These are phyloP conservation scores for Callopanchax toddi DNA, from an alignment of 2,113 vertebrate genomes.

Conservation along the genomic window DNA sequence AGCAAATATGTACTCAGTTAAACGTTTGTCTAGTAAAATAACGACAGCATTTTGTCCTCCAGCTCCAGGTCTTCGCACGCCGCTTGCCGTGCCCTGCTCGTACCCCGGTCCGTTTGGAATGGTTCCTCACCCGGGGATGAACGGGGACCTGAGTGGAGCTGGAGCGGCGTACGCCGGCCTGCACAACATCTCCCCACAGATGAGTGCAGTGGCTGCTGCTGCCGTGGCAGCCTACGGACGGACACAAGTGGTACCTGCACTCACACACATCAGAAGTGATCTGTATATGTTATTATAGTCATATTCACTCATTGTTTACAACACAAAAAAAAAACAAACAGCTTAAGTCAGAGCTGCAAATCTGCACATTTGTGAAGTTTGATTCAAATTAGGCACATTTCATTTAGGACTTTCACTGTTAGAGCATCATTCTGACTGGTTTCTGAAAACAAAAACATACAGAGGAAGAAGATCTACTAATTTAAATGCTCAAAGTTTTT, in stretches of 20 bases:
- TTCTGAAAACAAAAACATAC: too few species aligned
- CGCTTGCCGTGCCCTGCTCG: conserved; percentile 88
- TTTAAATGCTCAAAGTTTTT: too few species aligned
- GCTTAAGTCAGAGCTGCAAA: too few species aligned
- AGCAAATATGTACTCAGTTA: background rate
- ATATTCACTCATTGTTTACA: background rate
- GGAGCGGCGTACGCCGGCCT: conserved; percentile 86
- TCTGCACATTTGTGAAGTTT: too few species aligned
- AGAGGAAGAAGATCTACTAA: too few species aligned
- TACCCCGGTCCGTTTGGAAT: conserved; percentile 91
- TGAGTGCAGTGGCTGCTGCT: conserved; percentile 87
- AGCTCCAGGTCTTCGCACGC: conserved; percentile 88
- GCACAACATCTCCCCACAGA: conserved; percentile 90
- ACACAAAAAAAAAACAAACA: too few species aligned
- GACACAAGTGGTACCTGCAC: conserved; percentile 88
- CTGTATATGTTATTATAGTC: too few species aligned
- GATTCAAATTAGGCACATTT: too few species aligned
- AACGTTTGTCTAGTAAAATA: background rate
- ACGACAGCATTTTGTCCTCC: background rate
- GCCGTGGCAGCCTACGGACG: conserved; percentile 87
- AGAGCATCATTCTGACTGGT: background rate
- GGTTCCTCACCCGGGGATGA: conserved; percentile 95
- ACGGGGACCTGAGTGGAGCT: conserved; percentile 88
- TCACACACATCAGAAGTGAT: too few species aligned
- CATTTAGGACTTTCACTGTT: background rate